Evolutionary conservation across 2,888 invertebrate species (phyloP).

Genomic region (Salticus scenicus): DNA sequence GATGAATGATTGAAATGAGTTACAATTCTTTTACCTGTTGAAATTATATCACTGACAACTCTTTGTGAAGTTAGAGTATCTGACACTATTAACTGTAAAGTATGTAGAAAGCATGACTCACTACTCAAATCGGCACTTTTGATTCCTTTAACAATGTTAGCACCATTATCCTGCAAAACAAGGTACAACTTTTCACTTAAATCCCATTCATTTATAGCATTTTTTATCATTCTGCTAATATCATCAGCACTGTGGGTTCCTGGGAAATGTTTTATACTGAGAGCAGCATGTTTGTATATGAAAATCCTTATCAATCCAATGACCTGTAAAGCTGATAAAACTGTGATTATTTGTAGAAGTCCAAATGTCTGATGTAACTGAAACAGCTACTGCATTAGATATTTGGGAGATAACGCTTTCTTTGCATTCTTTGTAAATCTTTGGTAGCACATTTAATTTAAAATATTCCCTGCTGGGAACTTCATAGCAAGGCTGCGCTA

Average conservation of each 20-base stretch:
- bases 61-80: neutral
- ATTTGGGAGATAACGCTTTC: neutral
- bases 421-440: neutral
- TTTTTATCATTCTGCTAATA: neutral
- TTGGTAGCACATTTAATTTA: neutral
- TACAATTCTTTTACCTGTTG: neutral
- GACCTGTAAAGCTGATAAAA: neutral
- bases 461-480: no score
- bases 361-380: neutral
- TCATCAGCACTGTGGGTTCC: neutral
- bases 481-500: no score
- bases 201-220: neutral
- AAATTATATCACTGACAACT: neutral
- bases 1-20: constrained; percentile 2
- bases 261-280: neutral
- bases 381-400: neutral
- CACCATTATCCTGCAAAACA: neutral
- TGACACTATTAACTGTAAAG: neutral
- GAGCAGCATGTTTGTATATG: neutral
- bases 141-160: neutral
- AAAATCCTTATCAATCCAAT: neutral
- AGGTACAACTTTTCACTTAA: neutral
- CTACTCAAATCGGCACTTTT: neutral
- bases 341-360: neutral
- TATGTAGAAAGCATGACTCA: neutral